Base-by-base conservation (phyloP, 2,113 vertebrate species). In the Capreolus pygargus region DNA sequence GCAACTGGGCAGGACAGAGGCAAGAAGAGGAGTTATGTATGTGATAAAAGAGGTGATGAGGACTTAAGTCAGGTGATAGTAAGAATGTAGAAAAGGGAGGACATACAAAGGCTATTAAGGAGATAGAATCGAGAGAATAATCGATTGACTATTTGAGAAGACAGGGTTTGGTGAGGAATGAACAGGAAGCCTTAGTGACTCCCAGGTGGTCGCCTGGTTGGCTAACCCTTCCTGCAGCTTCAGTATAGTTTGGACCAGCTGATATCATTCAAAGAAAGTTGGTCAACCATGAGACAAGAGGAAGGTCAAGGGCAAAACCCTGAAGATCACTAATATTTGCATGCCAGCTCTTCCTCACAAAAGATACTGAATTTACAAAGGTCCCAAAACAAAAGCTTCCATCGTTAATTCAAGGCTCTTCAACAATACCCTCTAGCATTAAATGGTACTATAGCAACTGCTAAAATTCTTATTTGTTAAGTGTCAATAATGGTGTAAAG, bases 91-190 rank as follows among this genome's bases (percentile, higher is more conserved):
- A 85, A 90, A 84, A 88, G 6, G 50, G 52, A 94, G 58, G 85
- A 86, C 58, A 89, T 81, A 76, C 10, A 76, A 95, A 87, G 81
- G 10, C n/a, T n/a, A 43, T 33, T 74, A 74, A 45, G 52, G 39
- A 92, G 28, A 36, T 45, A 91, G 88, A 87, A 91, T 25, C 91
- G 82, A 88, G 33, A 76, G 86, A 84, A 96, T 81, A 96, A 76
- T 67, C 91, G 54, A 76, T 60, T 95, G 76, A 25, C 81, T 55
- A 19, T 90, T 81, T 89, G 67, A 45, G 21, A 95, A 67, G 33
- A 74, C 57, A 89, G 61, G 27, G 5, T 1, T 45, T 78, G 28
- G 12, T 81, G 64, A 97, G 30, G 61, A 54, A 64, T 82, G 58
- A 93, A 54, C 7, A 96, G 28, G 60, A 92, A 64, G 58, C 16